phyloP scores from a whole-genome alignment of 2,888 invertebrate genomes.

The Tanytarsus gracilentus region DNA sequence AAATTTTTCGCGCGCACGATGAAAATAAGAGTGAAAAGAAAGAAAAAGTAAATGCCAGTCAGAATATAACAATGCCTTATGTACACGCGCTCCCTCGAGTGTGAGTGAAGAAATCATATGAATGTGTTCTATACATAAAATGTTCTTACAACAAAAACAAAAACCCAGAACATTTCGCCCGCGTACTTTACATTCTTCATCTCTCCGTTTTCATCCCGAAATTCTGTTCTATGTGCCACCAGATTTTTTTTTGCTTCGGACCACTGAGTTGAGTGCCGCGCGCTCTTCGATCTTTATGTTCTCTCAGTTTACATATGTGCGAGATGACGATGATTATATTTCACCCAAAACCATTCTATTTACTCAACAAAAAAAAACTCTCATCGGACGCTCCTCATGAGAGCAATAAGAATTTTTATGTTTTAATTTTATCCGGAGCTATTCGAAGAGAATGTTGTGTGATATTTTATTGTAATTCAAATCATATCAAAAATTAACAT shows the following conservation, averaged over 20 bases:
- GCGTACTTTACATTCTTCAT: conserved; percentile 4
- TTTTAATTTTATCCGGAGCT: too few relatives aligned
- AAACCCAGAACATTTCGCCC: conserved; percentile 7
- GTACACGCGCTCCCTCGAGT: too few relatives aligned
- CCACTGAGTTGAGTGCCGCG: too few relatives aligned
- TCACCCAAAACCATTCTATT: too few relatives aligned
- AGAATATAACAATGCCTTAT: too few relatives aligned
- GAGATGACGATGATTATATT: too few relatives aligned
- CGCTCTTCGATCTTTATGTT: too few relatives aligned
- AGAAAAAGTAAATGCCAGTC: too few relatives aligned
- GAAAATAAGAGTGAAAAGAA: not conserved
- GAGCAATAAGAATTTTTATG: too few relatives aligned
- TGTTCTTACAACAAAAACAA: conserved; percentile 1
- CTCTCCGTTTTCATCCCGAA: not conserved
- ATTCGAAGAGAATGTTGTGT: too few relatives aligned
- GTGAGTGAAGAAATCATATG: conserved; percentile 13
- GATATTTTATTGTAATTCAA: conserved; percentile 8
- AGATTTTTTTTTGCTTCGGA: not conserved
- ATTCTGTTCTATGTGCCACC: conserved; percentile 5
- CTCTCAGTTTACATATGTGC: not conserved
- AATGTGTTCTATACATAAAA: not conserved
- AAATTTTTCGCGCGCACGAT: conserved; percentile 7
- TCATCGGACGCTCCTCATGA: too few relatives aligned
- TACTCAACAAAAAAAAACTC: too few relatives aligned
- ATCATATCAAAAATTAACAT: not conserved